phyloP scores from a whole-genome alignment of 1,140 invertebrate genomes.

The Magallana angulata region DNA sequence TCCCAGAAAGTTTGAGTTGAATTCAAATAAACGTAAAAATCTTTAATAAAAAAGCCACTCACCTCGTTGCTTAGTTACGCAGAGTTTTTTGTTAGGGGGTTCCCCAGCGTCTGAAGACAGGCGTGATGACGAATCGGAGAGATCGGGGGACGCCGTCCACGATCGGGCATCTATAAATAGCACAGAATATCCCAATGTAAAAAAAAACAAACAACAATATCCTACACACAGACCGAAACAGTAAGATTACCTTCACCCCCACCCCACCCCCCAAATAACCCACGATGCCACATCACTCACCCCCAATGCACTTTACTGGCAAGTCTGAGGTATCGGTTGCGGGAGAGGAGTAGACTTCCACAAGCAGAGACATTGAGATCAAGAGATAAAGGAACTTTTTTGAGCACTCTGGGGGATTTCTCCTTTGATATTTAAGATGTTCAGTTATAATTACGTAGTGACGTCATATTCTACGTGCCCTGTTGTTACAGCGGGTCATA shows the following conservation, averaged over 20 bases:
- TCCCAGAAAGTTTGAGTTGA: too few relatives aligned
- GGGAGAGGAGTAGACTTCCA: too few relatives aligned
- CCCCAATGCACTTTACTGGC: neutral
- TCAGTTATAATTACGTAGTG: neutral
- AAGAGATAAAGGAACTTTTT: too few relatives aligned
- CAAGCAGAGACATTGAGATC: too few relatives aligned
- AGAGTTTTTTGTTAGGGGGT: constrained; percentile 43
- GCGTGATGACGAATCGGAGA: constrained; percentile 51
- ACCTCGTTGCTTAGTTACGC: constrained; percentile 30
- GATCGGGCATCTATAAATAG: constrained; percentile 46
- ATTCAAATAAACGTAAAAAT: neutral
- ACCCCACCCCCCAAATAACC: too few relatives aligned
- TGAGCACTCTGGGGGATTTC: neutral
- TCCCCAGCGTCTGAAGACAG: constrained; percentile 40
- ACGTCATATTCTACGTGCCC: neutral
- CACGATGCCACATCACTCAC: too few relatives aligned
- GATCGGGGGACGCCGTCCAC: constrained; percentile 40
- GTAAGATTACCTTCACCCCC: too few relatives aligned
- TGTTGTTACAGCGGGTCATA: neutral
- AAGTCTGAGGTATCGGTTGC: neutral
- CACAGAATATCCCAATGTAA: too few relatives aligned
- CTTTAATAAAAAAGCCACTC: constrained; percentile 5
- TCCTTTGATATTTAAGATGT: neutral
- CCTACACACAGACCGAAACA: neutral
- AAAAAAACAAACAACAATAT: too few relatives aligned